Conservation (phyloP, 2,113 vertebrate species). For the Protobothrops mucrosquamatus region DNA sequence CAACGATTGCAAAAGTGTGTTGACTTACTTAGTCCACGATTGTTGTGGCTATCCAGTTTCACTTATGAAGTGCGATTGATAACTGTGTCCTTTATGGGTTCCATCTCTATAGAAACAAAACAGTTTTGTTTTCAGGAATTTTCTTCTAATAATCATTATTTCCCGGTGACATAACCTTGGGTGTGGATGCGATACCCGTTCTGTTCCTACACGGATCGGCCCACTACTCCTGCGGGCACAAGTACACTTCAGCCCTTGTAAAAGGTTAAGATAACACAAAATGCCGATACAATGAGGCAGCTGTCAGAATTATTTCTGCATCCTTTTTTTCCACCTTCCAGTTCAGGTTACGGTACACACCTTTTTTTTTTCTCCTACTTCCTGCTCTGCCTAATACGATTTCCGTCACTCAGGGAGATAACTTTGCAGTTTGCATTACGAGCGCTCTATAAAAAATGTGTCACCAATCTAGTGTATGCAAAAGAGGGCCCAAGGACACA, state of each 20-base stretch:
- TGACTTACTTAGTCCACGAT: background rate
- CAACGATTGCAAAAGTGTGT: background rate
- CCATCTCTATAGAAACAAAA: background rate
- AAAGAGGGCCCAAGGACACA: background rate
- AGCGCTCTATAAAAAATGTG: background rate
- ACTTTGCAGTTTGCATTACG: background rate
- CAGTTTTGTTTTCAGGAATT: background rate
- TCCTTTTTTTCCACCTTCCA: background rate
- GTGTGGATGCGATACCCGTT: background rate
- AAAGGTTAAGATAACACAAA: background rate
- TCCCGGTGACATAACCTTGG: background rate
- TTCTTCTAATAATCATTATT: background rate
- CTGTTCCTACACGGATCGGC: background rate
- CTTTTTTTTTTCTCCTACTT: background rate
- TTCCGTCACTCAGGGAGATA: background rate
- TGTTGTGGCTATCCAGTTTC: background rate
- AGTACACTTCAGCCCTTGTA: background rate
- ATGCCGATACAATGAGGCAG: background rate
- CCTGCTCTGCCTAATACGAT: background rate
- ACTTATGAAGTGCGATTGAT: background rate
- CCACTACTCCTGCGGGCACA: too few relatives aligned
- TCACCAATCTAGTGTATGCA: background rate
- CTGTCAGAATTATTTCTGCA: too few relatives aligned
- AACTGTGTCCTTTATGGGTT: background rate
- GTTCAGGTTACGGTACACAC: background rate